phyloP scores from a whole-genome alignment of 2,113 vertebrate genomes.

The Pelecanus crispus region DNA sequence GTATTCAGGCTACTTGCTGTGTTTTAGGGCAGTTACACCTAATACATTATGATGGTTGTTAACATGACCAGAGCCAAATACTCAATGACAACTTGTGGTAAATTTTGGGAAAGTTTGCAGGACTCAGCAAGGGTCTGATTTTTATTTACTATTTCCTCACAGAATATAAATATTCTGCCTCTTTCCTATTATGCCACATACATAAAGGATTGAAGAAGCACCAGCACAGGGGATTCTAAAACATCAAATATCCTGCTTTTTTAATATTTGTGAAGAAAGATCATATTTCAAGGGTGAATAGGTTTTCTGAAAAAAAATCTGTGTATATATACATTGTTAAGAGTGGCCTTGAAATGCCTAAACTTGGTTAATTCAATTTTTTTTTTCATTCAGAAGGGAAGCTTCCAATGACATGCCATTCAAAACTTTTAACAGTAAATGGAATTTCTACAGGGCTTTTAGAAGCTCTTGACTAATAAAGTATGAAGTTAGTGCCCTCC shows the following conservation, averaged over 20 bases:
- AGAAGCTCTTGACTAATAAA: not conserved
- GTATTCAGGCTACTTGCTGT: not conserved
- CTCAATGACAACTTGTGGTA: not conserved
- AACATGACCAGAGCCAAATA: not conserved
- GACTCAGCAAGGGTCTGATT: not conserved
- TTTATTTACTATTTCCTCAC: not conserved
- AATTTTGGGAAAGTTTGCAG: not conserved
- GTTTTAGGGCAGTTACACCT: not conserved
- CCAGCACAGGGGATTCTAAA: not conserved
- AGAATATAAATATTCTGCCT: constrained; percentile 11
- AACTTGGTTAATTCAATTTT: not conserved
- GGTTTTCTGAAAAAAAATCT: not conserved
- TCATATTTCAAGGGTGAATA: not conserved
- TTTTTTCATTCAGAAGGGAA: not conserved
- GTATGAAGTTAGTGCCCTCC: not conserved
- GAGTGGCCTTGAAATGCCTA: not conserved
- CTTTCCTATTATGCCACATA: not conserved
- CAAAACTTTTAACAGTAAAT: not conserved
- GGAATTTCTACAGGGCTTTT: not conserved
- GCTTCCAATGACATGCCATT: not conserved
- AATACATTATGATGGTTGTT: not conserved
- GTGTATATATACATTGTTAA: not conserved
- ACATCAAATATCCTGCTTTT: not conserved
- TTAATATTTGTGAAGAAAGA: not conserved
- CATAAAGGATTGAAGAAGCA: not conserved